A percentile compares a stretch with the other conserved stretches of the same genome.
These are phyloP conservation scores for Rousettus madagascariensis DNA, from an alignment of 2,797 vertebrate species.

Conservation along the genomic window DNA sequence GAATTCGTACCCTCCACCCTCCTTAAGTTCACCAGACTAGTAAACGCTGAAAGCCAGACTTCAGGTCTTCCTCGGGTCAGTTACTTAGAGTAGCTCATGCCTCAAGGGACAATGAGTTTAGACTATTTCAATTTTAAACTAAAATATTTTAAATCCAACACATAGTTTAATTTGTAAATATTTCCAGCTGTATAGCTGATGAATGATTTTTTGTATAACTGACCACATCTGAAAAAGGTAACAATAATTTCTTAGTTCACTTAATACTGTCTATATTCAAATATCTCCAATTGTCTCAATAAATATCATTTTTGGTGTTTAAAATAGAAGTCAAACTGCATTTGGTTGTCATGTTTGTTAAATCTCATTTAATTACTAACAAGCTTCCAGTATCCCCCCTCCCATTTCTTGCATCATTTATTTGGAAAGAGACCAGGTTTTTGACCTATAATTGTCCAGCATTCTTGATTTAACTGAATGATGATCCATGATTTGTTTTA, in stretches of 20 bases:
- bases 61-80: not conserved
- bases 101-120: not conserved
- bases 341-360: slow-evolving; percentile 24
- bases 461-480: not conserved
- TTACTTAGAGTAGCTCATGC: not conserved
- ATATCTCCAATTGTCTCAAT: not conserved
- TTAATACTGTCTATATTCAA: not conserved
- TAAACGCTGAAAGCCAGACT: not conserved
- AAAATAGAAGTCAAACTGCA: slow-evolving; percentile 20
- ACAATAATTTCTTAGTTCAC: not conserved
- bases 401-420: not conserved
- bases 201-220: not conserved
- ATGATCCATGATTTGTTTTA: not conserved
- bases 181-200: not conserved
- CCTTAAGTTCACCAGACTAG: not conserved
- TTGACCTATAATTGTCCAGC: not conserved
- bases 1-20: not conserved
- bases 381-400: not conserved
- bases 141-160: not conserved
- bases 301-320: not conserved
- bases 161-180: not conserved
- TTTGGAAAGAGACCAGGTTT: not conserved
- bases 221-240: not conserved
- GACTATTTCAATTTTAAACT: not conserved
- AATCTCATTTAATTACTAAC: slow-evolving; percentile 11